Evolutionary conservation across 2,888 invertebrate genomes (phyloP).

Genomic region (Griposia aprilina): DNA sequence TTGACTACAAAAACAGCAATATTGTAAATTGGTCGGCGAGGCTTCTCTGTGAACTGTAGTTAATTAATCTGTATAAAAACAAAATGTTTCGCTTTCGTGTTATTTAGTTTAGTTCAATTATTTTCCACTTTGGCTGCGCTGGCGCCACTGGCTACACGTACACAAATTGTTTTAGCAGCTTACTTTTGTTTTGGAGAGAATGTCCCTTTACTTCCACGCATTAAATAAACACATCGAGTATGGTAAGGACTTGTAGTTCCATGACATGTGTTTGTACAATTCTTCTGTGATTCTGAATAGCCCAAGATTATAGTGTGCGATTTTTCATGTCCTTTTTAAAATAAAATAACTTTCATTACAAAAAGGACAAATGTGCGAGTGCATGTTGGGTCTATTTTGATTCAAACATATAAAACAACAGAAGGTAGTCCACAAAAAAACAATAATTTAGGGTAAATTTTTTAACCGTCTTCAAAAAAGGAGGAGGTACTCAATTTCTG

Average conservation of each 20-base stretch:
- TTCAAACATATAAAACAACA: not conserved
- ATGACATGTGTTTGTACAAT: not conserved
- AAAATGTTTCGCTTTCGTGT: conserved; percentile 9
- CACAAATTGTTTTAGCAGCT: not conserved
- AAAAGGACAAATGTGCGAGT: not conserved
- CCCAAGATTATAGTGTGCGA: not conserved
- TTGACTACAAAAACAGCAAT: not conserved
- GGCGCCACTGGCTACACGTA: not conserved
- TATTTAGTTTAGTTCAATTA: conserved; percentile 31
- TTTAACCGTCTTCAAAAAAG: not conserved
- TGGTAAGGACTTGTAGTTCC: not conserved
- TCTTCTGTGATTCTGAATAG: not conserved
- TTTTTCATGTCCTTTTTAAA: not conserved
- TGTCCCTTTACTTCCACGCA: not conserved
- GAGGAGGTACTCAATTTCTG: not conserved
- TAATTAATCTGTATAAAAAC: not conserved
- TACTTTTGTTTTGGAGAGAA: not conserved
- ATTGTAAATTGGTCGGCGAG: too few relatives aligned
- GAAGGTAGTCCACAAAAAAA: not conserved
- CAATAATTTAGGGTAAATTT: not conserved
- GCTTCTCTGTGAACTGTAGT: not conserved
- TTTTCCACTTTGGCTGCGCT: not conserved
- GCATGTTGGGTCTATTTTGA: not conserved
- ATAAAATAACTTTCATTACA: not conserved
- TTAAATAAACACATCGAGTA: not conserved